Evolutionary conservation across 2,797 vertebrate genomes (phyloP), one percentile per base, ranked within the genome.

Genomic region (Florisuga fusca): DNA sequence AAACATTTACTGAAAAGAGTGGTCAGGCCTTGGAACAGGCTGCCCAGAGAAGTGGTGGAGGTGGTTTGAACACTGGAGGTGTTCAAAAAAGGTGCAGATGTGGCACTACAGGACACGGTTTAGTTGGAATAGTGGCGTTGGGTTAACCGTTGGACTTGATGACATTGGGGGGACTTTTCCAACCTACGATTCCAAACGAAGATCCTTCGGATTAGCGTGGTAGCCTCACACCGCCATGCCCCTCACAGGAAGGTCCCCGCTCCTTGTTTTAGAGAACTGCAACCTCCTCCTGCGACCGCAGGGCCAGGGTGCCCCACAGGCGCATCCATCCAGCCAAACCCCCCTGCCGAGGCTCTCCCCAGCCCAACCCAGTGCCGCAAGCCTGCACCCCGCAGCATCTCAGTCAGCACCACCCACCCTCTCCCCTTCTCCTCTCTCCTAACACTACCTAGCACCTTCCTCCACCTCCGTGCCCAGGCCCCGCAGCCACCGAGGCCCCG

Each of bases 361-460:
- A n/a, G 43, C 51, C 77, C 27, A 34, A 1, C 3, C 0, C 8
- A 34, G 51, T 1, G 6, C 51, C 3, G 1, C 51, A 12, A 25
- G 9, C 33, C 41, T 1, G 27, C 73, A 36, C 8, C 23, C 34
- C 8, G 8, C 26, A 17, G 17, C 81, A 66, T 10, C 51, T 25
- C 12, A 4, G 9, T 21, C 67, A 20, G n/a, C 41, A 4, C 23
- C 2, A 6, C 9, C 38, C 12, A 10, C 19, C 22, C 23, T 6
- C 12, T 16, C 27, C 45, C n/a, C 4, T n/a, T 27, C 33, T 18
- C 19, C 46, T 33, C 61, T 4, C 10, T 68, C 41, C 23, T 18
- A 4, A 34, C 17, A 0, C 68, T 8, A 4, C 4, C 20, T 4
- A 3, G 12, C 55, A 45, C 2, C 61, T 27, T 26, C 54, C 23